These are phyloP conservation scores for Drosophila cracens DNA, from an alignment of 2,888 invertebrate genomes.

Conservation along the genomic window DNA sequence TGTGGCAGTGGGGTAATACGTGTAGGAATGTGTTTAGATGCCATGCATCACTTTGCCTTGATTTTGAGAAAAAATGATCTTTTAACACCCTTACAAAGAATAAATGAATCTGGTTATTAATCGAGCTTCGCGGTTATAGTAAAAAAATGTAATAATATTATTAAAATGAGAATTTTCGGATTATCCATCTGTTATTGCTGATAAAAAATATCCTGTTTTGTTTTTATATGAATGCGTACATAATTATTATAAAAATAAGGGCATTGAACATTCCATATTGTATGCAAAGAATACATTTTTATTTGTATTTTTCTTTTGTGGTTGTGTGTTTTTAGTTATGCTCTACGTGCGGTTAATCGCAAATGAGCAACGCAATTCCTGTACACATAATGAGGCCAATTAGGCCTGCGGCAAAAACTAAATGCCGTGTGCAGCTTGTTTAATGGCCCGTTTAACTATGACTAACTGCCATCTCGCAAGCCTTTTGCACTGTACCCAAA, in stretches of 20 bases:
- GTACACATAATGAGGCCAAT: slow-evolving; percentile 75
- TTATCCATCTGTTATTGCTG: not conserved
- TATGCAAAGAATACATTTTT: slow-evolving; percentile 3
- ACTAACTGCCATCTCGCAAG: slow-evolving; percentile 8
- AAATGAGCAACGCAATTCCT: slow-evolving; percentile 67
- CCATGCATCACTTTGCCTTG: slow-evolving; percentile 41
- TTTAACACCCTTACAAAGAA: slow-evolving; percentile 1
- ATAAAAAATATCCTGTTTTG: not conserved
- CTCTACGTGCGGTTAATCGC: slow-evolving; percentile 74
- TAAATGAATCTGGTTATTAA: not conserved
- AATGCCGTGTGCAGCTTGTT: slow-evolving; percentile 75
- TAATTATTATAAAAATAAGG: not conserved
- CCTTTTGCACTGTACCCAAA: not conserved
- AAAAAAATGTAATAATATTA: not conserved
- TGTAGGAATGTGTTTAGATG: slow-evolving; percentile 13
- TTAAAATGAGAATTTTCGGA: not conserved
- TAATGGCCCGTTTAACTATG: slow-evolving; percentile 70
- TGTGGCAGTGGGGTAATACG: not conserved
- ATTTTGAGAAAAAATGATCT: slow-evolving; percentile 39
- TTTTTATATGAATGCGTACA: not conserved
- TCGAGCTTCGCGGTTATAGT: not conserved
- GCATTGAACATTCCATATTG: slow-evolving; percentile 19
- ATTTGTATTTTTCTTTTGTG: slow-evolving; percentile 14
- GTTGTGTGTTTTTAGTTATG: slow-evolving; percentile 49
- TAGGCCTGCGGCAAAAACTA: slow-evolving; percentile 75